Conservation (phyloP, 2,797 vertebrate species). For the Typhlichthys subterraneus region DNA sequence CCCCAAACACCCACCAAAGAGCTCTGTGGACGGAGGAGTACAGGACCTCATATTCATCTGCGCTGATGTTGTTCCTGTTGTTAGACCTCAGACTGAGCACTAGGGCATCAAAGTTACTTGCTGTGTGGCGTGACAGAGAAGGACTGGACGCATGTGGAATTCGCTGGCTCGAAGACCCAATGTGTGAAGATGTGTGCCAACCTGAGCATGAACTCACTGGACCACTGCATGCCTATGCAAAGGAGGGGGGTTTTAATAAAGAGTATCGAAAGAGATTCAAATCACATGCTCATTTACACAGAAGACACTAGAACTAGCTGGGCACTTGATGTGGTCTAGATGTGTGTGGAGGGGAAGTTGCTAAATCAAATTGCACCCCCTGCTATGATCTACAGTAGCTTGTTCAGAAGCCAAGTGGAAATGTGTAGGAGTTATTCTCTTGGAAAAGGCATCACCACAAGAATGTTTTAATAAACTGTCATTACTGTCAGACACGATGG, state of each 20-base stretch:
- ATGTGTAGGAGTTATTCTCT: neutral
- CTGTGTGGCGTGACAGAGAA: slow-evolving; percentile 12
- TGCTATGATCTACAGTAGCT: slow-evolving; percentile 38
- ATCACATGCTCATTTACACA: neutral
- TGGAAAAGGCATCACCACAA: neutral
- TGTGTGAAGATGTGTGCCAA: neutral
- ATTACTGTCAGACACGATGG: neutral
- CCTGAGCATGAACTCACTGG: slow-evolving; percentile 17
- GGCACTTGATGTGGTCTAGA: slow-evolving; percentile 4
- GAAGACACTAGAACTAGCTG: slow-evolving; percentile 1
- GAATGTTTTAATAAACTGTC: neutral
- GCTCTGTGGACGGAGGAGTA: too few species aligned
- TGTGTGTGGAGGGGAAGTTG: neutral
- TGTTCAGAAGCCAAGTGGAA: slow-evolving; percentile 17
- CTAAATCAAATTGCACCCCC: neutral
- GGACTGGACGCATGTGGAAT: slow-evolving; percentile 30
- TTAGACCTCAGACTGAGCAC: slow-evolving; percentile 2
- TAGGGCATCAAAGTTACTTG: too few species aligned
- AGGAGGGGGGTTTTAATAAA: slow-evolving; percentile 5
- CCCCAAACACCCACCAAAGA: too few species aligned
- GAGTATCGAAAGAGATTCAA: slow-evolving; percentile 8
- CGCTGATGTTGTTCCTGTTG: too few species aligned
- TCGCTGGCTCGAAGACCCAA: slow-evolving; percentile 50
- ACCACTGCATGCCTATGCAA: slow-evolving; percentile 5
- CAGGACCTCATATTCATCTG: too few species aligned